Conservation (phyloP, 1,140 invertebrate genomes). For the Aphelinus atriplicis region DNA sequence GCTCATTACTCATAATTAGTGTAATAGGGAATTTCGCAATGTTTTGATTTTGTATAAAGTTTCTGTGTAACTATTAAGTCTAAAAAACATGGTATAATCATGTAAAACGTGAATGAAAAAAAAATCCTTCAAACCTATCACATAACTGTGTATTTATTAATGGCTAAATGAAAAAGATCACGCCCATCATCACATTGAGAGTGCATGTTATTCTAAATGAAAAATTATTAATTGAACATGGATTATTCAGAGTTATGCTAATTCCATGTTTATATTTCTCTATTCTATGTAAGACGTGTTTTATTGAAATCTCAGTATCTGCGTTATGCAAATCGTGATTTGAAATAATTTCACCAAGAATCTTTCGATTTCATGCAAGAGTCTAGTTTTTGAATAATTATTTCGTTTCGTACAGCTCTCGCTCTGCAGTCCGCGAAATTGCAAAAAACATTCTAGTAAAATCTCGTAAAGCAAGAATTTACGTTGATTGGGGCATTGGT, state of each 20-base stretch:
- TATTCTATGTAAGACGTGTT: too few relatives aligned
- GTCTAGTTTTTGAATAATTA: too few relatives aligned
- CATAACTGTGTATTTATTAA: slow-evolving; percentile 12
- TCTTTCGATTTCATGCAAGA: too few relatives aligned
- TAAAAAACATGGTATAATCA: neutral
- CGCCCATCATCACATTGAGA: neutral
- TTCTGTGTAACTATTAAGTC: neutral
- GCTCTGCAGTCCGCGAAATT: too few relatives aligned
- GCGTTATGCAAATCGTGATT: too few relatives aligned
- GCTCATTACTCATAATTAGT: neutral
- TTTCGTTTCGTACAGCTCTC: too few relatives aligned
- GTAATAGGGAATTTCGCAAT: slow-evolving; percentile 10
- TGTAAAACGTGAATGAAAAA: neutral
- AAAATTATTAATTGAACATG: slow-evolving; percentile 34
- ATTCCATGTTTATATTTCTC: neutral
- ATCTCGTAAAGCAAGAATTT: too few relatives aligned
- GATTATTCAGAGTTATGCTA: slow-evolving; percentile 23
- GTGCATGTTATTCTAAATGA: slow-evolving; percentile 17
- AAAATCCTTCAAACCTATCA: slow-evolving; percentile 2
- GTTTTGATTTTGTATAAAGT: neutral
- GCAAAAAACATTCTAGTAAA: too few relatives aligned
- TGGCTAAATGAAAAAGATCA: slow-evolving; percentile 3
- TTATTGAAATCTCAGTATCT: too few relatives aligned
- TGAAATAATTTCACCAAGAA: too few relatives aligned
- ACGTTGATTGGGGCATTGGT: too few relatives aligned